Evolutionary conservation across 35 echinoderm and acorn worm genomes (phyloP).

Genomic region (Patiria miniata): DNA sequence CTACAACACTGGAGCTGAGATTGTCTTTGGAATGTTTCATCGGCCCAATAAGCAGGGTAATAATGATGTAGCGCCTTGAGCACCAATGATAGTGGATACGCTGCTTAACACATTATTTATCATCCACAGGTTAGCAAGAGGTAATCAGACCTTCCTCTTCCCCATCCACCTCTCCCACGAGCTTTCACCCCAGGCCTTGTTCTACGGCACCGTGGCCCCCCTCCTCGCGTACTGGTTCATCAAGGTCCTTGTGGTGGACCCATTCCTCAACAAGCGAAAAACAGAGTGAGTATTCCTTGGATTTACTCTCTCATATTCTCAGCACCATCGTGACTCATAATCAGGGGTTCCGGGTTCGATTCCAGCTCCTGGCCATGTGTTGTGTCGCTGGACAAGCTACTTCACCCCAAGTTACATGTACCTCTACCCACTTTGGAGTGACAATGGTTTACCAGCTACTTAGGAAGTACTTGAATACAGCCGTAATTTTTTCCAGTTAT

Average conservation of each 20-base stretch:
- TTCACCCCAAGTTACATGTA: not conserved
- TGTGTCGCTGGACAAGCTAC: not conserved
- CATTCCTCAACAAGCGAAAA: constrained; percentile 79
- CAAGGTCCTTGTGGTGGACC: constrained; percentile 77
- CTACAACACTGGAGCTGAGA: too few species aligned
- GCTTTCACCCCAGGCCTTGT: constrained; percentile 74
- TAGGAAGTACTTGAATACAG: not conserved
- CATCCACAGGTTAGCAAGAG: constrained; percentile 73
- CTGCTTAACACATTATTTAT: too few species aligned
- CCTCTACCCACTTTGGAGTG: not conserved
- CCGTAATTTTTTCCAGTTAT: too few species aligned
- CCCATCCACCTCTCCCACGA: constrained; percentile 96
- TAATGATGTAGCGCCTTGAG: too few species aligned
- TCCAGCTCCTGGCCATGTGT: not conserved
- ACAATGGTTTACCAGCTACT: not conserved
- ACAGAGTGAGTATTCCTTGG: constrained; percentile 75
- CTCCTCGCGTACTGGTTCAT: constrained; percentile 72
- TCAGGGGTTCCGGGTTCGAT: not conserved
- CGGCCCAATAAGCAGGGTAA: too few species aligned
- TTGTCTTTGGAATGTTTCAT: too few species aligned
- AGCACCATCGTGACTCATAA: not conserved
- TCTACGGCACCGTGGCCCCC: constrained; percentile 88
- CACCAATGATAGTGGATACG: too few species aligned
- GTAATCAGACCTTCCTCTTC: constrained; percentile 80
- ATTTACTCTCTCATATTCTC: not conserved